Evolutionary conservation across 2,113 vertebrate genomes (phyloP).

Genomic region (Crotophaga sulcirostris): DNA sequence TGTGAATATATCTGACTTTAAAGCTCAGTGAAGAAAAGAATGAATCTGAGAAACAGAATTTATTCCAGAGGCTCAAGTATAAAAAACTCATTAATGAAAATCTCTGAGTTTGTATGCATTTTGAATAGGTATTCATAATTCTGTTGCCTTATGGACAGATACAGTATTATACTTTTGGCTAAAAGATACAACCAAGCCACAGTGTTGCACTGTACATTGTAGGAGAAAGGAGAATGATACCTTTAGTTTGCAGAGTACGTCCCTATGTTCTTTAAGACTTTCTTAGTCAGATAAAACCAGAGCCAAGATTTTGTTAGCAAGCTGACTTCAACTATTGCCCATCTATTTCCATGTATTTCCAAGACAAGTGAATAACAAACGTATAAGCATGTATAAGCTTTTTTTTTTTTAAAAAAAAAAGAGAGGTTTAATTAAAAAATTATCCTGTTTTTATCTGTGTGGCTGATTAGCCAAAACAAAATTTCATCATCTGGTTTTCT

Average conservation of each 20-base stretch:
- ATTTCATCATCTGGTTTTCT: slow-evolving; percentile 14
- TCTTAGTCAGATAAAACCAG: neutral
- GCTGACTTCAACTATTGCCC: neutral
- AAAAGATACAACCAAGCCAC: neutral
- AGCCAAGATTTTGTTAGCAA: neutral
- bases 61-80: neutral
- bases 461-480: slow-evolving; percentile 5
- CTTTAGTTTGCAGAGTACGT: neutral
- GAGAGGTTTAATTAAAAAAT: neutral
- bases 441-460: neutral
- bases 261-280: neutral
- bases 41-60: neutral
- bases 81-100: neutral
- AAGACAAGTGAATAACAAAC: neutral
- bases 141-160: neutral
- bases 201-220: neutral
- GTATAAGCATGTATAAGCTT: neutral
- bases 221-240: neutral
- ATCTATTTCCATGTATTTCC: neutral
- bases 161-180: neutral
- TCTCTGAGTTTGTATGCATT: neutral
- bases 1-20: neutral
- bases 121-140: neutral
- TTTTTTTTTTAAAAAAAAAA: neutral
- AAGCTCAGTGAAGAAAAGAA: slow-evolving; percentile 3